Conservation (phyloP, 37 sponge, comb jelly and placozoan genomes). For the Beroe forskalii region DNA sequence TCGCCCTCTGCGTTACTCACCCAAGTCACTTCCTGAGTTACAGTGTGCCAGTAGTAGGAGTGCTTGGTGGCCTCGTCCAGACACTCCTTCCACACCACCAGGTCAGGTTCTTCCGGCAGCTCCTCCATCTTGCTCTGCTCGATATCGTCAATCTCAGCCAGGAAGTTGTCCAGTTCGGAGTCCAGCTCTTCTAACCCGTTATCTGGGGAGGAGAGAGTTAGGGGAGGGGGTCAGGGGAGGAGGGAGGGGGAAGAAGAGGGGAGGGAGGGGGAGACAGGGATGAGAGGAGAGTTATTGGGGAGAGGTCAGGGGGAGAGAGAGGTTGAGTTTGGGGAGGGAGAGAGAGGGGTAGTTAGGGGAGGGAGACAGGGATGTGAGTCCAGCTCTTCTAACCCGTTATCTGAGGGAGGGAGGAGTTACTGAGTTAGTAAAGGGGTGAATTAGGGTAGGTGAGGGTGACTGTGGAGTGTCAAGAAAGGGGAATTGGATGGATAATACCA, state of each 20-base stretch:
- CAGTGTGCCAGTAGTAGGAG: conserved; percentile 44
- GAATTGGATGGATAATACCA: too few species aligned
- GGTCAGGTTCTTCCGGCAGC: conserved; percentile 24
- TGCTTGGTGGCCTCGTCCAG: conserved; percentile 11
- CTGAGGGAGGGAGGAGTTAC: background rate
- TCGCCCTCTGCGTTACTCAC: background rate
- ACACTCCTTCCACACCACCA: conserved; percentile 23
- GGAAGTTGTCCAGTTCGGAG: conserved; percentile 45
- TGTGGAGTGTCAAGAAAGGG: background rate
- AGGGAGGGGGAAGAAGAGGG: background rate
- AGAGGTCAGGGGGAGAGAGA: too few species aligned
- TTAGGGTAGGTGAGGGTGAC: background rate
- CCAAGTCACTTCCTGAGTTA: conserved; percentile 48
- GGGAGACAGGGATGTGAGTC: too few species aligned
- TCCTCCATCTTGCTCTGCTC: conserved; percentile 36
- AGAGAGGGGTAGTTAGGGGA: too few species aligned
- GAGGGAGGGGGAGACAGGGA: background rate
- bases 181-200: conserved; percentile 19
- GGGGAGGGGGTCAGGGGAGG: background rate
- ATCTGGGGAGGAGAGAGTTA: background rate
- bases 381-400: conserved; percentile 1
- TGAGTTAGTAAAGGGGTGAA: background rate
- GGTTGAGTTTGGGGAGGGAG: too few species aligned
- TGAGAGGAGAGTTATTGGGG: background rate
- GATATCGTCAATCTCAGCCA: conserved; percentile 55